phyloP scores from a whole-genome alignment of 1,140 invertebrate species.

The Aricia agestis region DNA sequence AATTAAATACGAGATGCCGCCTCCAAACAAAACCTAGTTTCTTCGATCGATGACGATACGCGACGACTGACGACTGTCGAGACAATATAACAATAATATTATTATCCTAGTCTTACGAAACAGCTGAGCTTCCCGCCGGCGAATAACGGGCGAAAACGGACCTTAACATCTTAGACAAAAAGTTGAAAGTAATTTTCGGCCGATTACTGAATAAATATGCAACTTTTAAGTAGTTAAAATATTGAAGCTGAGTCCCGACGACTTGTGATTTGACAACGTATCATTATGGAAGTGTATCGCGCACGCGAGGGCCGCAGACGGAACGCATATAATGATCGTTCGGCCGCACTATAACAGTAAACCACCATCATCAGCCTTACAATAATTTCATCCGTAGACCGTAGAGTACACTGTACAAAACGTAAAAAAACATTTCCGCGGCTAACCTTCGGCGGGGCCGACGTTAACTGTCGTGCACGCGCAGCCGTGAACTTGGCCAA shows the following conservation, averaged over 20 bases:
- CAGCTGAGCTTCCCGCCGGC: conserved; percentile 29
- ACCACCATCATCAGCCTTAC: neutral
- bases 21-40: conserved; percentile 14
- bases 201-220: conserved; percentile 16
- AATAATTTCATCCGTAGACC: neutral
- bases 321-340: neutral
- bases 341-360: neutral
- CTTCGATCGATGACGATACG: conserved; percentile 9
- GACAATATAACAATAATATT: conserved; percentile 28
- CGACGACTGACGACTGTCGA: conserved; percentile 14
- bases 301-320: neutral
- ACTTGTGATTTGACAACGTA: conserved; percentile 22
- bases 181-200: conserved; percentile 2
- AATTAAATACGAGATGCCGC: conserved; percentile 8
- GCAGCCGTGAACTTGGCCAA: no score
- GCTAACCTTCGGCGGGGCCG: neutral
- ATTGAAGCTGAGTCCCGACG: conserved; percentile 24
- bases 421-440: neutral
- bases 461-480: no score
- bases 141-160: conserved; percentile 15
- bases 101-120: conserved; percentile 30
- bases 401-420: no score
- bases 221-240: conserved; percentile 26
- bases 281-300: conserved; percentile 17
- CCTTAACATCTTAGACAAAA: conserved; percentile 15